Percentiles rank a stretch among this genome's conserved stretches.
Conservation (phyloP, 2,888 invertebrate species). For the Megastigmus dorsalis region DNA sequence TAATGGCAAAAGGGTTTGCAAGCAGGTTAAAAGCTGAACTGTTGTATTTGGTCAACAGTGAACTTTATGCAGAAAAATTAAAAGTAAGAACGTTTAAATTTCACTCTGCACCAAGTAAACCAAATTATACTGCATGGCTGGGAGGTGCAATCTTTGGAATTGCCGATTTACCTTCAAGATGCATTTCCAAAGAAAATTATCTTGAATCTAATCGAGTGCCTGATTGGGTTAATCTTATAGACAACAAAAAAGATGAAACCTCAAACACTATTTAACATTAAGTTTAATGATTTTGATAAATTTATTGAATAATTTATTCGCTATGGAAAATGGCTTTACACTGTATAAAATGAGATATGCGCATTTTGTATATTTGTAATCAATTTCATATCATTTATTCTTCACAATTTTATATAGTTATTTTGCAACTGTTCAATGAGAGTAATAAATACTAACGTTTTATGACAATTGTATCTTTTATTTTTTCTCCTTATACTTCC, state of each 20-base stretch:
- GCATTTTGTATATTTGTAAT: conserved; percentile 39
- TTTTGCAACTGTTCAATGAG: conserved; percentile 28
- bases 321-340: conserved; percentile 13
- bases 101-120: conserved; percentile 86
- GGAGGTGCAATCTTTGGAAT: conserved; percentile 89
- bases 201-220: conserved; percentile 82
- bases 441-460: conserved; percentile 50
- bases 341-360: conserved; percentile 21
- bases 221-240: conserved; percentile 86
- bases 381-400: conserved; percentile 29
- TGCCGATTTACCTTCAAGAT: conserved; percentile 82
- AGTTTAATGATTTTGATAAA: conserved; percentile 22
- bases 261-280: conserved; percentile 40
- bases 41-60: conserved; percentile 78
- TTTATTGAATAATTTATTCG: conserved; percentile 41
- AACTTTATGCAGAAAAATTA: conserved; percentile 79
- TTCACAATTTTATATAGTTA: conserved; percentile 28
- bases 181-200: conserved; percentile 85
- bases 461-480: conserved; percentile 35
- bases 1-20: conserved; percentile 88
- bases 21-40: conserved; percentile 88
- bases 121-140: conserved; percentile 90
- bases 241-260: conserved; percentile 73
- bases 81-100: conserved; percentile 84
- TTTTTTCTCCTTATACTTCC: conserved; percentile 9